phyloP scores from a whole-genome alignment of 2,888 invertebrate species.

The Drosophila heteroneura region DNA sequence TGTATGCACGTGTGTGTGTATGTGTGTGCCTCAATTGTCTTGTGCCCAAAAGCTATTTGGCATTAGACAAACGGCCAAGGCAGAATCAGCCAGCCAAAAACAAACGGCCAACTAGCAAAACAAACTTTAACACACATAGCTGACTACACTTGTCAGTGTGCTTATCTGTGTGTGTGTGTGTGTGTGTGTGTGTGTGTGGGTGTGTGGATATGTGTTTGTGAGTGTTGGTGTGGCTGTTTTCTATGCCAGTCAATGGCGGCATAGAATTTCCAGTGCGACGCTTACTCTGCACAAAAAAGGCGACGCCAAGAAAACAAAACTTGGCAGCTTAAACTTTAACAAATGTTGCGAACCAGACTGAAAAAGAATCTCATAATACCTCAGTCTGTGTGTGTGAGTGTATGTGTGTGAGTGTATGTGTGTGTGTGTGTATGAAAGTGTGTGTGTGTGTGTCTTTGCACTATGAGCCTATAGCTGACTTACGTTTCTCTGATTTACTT shows the following conservation, averaged over 20 bases:
- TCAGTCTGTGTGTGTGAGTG: constrained; percentile 2
- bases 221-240: not conserved
- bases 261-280: constrained; percentile 63
- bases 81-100: constrained; percentile 57
- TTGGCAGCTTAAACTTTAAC: constrained; percentile 58
- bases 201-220: not conserved
- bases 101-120: constrained; percentile 52
- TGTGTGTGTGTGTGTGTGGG: not conserved
- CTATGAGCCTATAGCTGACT: constrained; percentile 16
- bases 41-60: constrained; percentile 68
- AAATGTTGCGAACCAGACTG: constrained; percentile 62
- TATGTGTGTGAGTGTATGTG: constrained; percentile 1
- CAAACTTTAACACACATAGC: constrained; percentile 49
- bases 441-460: constrained; percentile 5
- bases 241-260: constrained; percentile 65
- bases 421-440: not conserved
- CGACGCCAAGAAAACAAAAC: constrained; percentile 55
- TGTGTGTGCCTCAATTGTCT: constrained; percentile 65
- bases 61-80: constrained; percentile 56
- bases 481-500: constrained; percentile 13
- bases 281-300: constrained; percentile 35
- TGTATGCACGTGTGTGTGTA: not conserved
- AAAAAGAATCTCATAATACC: constrained; percentile 29
- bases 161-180: constrained; percentile 5
- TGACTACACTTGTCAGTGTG: constrained; percentile 10